Evolutionary conservation across 1,140 invertebrate genomes (phyloP).

Genomic region (Cotesia chilonis): DNA sequence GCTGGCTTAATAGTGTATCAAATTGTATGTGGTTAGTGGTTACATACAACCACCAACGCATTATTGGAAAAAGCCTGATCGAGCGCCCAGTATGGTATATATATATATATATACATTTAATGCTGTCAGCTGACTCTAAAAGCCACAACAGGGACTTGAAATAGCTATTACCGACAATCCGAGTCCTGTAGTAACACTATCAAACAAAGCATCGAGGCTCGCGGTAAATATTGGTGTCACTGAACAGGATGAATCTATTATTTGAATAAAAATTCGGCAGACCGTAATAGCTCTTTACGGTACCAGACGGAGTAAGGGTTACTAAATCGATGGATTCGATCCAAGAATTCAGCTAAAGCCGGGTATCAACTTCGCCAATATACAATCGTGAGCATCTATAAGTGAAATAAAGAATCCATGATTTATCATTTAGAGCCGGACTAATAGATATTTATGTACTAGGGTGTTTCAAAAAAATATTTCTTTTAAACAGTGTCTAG

Average conservation of each 20-base stretch:
- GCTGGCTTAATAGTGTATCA: too few relatives aligned
- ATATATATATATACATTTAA: neutral
- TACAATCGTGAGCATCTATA: constrained; percentile 13
- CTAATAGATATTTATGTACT: neutral
- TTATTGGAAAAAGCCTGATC: neutral
- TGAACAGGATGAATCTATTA: too few relatives aligned
- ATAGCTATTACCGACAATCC: too few relatives aligned
- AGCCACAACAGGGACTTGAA: neutral
- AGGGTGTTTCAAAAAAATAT: too few relatives aligned
- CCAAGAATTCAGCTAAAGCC: neutral
- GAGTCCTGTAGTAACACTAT: neutral
- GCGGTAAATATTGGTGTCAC: too few relatives aligned
- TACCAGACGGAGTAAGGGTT: neutral
- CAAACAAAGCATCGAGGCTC: neutral
- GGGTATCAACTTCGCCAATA: neutral
- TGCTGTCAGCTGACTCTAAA: constrained; percentile 7
- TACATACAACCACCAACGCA: too few relatives aligned
- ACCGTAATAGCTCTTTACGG: too few relatives aligned
- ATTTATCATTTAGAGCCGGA: constrained; percentile 21
- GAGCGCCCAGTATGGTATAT: neutral
- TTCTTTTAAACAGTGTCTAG: too few relatives aligned
- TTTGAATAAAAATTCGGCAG: too few relatives aligned
- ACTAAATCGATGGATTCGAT: neutral
- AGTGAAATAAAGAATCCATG: constrained; percentile 22
- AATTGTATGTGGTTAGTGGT: too few relatives aligned